Percentiles rank a stretch among this genome's conserved stretches.
phyloP scores from a whole-genome alignment of 2,797 vertebrate species.

The Darevskia mixta region DNA sequence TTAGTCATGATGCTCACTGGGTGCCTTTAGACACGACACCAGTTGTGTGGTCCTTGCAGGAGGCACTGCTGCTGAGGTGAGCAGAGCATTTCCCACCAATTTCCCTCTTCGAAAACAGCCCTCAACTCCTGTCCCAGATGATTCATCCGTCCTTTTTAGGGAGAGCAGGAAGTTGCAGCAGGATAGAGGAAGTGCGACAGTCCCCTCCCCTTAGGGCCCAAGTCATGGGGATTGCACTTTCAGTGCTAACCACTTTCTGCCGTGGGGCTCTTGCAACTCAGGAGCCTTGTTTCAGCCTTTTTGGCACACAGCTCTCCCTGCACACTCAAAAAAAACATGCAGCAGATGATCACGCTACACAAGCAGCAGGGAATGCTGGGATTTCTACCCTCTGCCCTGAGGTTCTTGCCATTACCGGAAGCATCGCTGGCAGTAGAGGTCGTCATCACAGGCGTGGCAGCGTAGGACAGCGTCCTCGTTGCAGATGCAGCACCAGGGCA shows the following conservation, averaged over 20 bases:
- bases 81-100: too few species aligned
- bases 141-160: background rate
- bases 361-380: background rate
- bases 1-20: too few species aligned
- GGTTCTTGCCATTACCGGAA: conserved; percentile 83
- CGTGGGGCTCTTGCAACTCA: background rate
- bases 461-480: conserved; percentile 90
- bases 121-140: too few species aligned
- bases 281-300: conserved; percentile 4
- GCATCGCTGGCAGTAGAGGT: conserved; percentile 94
- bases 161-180: background rate
- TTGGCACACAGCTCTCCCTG: conserved; percentile 2
- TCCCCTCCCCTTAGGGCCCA: background rate
- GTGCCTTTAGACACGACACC: too few species aligned
- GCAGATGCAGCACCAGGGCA: conserved; percentile 99
- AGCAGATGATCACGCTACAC: background rate
- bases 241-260: background rate
- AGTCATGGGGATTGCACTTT: background rate
- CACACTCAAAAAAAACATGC: background rate
- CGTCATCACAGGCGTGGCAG: conserved; percentile 91
- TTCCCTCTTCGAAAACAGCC: too few species aligned
- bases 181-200: background rate
- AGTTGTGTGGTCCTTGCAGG: too few species aligned
- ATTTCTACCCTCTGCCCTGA: background rate
- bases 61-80: too few species aligned